Conservation (phyloP, 2,888 invertebrate species). For the Cistogaster globosa region DNA sequence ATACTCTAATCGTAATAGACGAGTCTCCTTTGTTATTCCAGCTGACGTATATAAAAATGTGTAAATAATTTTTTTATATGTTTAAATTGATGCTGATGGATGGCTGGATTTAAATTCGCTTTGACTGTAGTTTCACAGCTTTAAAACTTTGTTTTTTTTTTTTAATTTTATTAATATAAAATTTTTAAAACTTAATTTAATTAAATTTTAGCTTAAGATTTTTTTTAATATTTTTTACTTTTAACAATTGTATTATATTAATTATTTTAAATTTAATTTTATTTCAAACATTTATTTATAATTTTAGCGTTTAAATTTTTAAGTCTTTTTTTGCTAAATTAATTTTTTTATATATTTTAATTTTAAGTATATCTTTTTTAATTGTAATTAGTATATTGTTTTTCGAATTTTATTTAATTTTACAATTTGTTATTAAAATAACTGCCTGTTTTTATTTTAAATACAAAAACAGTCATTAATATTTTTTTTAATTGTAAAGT, state of each 20-base stretch:
- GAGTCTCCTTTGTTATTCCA: no score
- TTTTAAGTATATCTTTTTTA: neutral
- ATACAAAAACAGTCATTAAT: neutral
- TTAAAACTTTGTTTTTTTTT: neutral
- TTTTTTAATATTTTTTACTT: conserved; percentile 5
- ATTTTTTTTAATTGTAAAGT: neutral
- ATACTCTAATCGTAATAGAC: no score
- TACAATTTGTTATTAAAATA: neutral
- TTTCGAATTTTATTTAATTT: conserved; percentile 9
- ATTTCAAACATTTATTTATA: neutral
- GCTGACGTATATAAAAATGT: no score
- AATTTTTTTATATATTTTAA: conserved; percentile 9
- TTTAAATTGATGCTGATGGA: no score
- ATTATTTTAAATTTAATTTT: conserved; percentile 6
- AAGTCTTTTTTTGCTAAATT: neutral
- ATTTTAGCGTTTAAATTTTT: neutral
- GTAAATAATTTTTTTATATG: no score
- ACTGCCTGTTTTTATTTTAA: neutral
- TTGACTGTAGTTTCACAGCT: no score
- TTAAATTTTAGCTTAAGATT: conserved; percentile 25
- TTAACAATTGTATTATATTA: conserved; percentile 26
- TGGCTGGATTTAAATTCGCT: no score
- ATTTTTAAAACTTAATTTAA: neutral
- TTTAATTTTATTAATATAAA: conserved; percentile 8
- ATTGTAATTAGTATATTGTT: conserved; percentile 10